Base-by-base conservation (phyloP, 2,113 vertebrate species). In the Porphyrio hochstetteri region DNA sequence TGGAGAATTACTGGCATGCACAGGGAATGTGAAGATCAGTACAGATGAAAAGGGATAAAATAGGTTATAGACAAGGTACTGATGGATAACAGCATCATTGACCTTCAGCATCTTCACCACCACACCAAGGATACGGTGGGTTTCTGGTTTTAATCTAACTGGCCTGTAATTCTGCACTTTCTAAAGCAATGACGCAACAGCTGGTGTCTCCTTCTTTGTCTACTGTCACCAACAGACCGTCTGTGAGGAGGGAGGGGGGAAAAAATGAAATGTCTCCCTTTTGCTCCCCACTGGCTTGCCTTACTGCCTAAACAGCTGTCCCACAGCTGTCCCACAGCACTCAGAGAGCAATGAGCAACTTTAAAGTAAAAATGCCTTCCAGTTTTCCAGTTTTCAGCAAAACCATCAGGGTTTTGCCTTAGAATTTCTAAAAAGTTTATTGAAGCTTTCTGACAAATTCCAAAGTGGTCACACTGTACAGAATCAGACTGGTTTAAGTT, bases 161-260 rank as follows among this genome's bases (percentile, higher is more conserved):
- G 88, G 63, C 18, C 72, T 90, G 79, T 52, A 90, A 90, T 84
- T 88, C 82, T 90, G 64, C 56, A 35, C 75, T 75, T 88, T 86
- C 52, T 81, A 75, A 91, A 95, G 83, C 92, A 91, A 81, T 48
- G 56, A 91, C 25, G 28, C 76, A 88, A 74, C 80, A 92, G 86
- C 64, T 94, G 80, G 69, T 75, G 72, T 68, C 88, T 94, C 64
- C 76, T 67, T 93, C 59, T 90, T 91, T 74, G 36, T 77, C 56
- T 70, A 63, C 36, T 46, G 82, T 64, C 65, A 76, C 18, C 59
- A 88, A 70, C 36, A 80, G 38, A 42, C 59, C 5, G 18, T 29
- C 55, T 92, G 75, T 52, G 68, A 92, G 56, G 33, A 75, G 16
- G 12, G 42, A 85, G 67, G 82, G 12, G 24, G 27, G 14, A 69